A percentile compares a stretch with the other conserved stretches of the same genome.
Conservation (phyloP, 2,797 vertebrate genomes). For the Scyliorhinus canicula region DNA sequence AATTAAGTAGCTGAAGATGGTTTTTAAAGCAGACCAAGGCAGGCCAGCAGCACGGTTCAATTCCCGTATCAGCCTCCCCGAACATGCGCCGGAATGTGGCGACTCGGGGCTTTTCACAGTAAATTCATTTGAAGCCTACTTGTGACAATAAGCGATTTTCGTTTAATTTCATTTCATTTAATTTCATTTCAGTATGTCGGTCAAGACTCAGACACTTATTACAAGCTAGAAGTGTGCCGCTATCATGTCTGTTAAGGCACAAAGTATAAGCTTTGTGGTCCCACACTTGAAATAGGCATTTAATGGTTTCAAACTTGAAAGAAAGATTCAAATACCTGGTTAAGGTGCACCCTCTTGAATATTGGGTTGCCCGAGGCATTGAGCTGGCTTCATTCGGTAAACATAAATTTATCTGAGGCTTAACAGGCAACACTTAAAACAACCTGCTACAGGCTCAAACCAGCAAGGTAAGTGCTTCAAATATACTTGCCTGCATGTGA, state of each 20-base stretch:
- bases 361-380: not conserved
- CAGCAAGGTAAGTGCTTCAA: not conserved
- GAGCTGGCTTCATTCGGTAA: not conserved
- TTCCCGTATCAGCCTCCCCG: too few relatives aligned
- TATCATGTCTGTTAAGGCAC: not conserved
- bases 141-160: too few relatives aligned
- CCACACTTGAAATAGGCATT: not conserved
- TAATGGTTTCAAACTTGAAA: not conserved
- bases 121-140: too few relatives aligned
- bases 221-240: not conserved
- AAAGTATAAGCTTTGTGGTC: not conserved
- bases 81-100: too few relatives aligned
- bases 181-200: not conserved
- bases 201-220: not conserved
- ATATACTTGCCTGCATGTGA: not conserved
- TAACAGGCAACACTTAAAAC: not conserved
- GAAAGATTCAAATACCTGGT: not conserved
- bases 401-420: not conserved
- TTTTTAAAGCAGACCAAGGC: too few relatives aligned
- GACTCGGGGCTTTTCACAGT: too few relatives aligned
- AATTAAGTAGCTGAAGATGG: too few relatives aligned
- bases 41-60: too few relatives aligned
- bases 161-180: too few relatives aligned
- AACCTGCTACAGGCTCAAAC: not conserved
- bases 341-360: not conserved